A percentile compares a stretch with the other conserved stretches of the same genome.
These are phyloP conservation scores for Tachuris rubrigastra DNA, from an alignment of 2,113 vertebrate species.

Conservation along the genomic window DNA sequence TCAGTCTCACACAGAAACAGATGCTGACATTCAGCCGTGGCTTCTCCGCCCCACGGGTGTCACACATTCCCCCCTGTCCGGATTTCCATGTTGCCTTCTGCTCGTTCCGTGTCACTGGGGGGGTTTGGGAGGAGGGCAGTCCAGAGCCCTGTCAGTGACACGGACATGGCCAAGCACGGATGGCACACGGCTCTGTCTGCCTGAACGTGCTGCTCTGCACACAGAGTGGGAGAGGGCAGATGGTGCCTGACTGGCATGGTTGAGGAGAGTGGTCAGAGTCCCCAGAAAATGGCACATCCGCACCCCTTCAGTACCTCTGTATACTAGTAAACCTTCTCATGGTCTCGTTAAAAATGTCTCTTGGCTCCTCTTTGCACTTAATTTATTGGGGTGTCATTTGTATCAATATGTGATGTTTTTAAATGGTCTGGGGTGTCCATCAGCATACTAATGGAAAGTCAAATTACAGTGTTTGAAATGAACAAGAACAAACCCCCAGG, in stretches of 20 bases:
- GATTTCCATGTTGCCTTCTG: background rate
- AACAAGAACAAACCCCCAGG: background rate
- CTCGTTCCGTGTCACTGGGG: background rate
- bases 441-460: background rate
- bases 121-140: background rate
- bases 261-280: background rate
- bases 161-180: background rate
- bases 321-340: background rate
- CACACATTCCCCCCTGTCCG: background rate
- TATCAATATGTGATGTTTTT: background rate
- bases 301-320: background rate
- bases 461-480: background rate
- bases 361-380: background rate
- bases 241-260: background rate
- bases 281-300: background rate
- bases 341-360: background rate
- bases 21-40: background rate
- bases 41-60: background rate
- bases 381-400: background rate
- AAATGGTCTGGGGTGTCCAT: background rate
- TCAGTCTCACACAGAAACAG: slow-evolving; percentile 30
- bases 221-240: background rate
- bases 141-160: background rate
- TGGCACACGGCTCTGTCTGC: background rate
- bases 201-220: background rate